Conservation (phyloP, 1,140 invertebrate species). For the Holcopasites calliopsidis region DNA sequence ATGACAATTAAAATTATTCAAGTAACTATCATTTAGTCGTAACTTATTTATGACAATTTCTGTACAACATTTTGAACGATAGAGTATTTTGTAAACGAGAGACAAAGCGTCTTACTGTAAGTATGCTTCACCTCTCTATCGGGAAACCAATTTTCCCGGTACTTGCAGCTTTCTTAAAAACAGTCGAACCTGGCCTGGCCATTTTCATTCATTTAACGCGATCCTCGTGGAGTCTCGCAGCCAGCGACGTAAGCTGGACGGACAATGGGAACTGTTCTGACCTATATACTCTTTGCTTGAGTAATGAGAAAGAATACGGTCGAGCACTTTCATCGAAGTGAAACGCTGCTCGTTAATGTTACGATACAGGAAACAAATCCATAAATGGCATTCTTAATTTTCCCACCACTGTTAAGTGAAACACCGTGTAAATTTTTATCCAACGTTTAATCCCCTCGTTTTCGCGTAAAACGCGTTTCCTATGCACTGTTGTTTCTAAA, state of each 20-base stretch:
- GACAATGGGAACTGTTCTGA: slow-evolving; percentile 33
- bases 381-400: slow-evolving; percentile 10
- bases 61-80: no score
- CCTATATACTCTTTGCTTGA: slow-evolving; percentile 38
- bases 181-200: slow-evolving; percentile 16
- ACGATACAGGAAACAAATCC: not conserved
- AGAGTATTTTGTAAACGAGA: no score
- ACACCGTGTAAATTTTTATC: not conserved
- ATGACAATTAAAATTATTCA: no score
- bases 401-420: not conserved
- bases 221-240: slow-evolving; percentile 4
- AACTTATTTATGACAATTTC: no score
- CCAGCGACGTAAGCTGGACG: slow-evolving; percentile 21
- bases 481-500: no score
- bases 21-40: no score
- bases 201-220: slow-evolving; percentile 33
- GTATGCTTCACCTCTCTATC: not conserved
- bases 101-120: no score
- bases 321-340: slow-evolving; percentile 19
- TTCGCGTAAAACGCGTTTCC: not conserved
- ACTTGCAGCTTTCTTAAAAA: slow-evolving; percentile 1
- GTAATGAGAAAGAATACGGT: slow-evolving; percentile 40
- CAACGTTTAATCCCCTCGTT: no score
- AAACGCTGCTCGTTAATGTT: not conserved
- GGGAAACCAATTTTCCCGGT: slow-evolving; percentile 13